Conservation (phyloP, 1,140 invertebrate genomes). For the Penaeus vannamei region DNA sequence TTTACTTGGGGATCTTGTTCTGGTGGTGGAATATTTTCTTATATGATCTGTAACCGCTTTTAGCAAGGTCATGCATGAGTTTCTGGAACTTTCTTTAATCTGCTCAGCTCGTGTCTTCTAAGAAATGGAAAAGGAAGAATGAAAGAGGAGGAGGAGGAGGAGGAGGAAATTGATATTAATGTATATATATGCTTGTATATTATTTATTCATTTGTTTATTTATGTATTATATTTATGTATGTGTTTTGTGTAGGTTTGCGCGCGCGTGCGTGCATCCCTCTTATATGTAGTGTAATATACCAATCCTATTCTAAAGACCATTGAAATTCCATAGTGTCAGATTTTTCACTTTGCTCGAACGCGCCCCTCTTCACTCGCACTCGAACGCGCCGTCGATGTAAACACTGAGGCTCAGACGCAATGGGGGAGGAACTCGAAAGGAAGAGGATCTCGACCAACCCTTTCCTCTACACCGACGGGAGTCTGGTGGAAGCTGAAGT, state of each 20-base stretch:
- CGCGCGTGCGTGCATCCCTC: neutral
- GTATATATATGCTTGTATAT: neutral
- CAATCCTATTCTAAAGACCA: neutral
- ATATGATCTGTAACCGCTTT: too few relatives aligned
- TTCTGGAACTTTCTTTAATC: too few relatives aligned
- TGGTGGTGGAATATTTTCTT: too few relatives aligned
- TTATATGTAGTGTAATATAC: too few relatives aligned
- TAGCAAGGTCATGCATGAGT: too few relatives aligned
- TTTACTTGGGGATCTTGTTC: too few relatives aligned
- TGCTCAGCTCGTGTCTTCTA: too few relatives aligned
- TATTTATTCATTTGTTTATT: neutral
- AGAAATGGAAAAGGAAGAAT: too few relatives aligned
- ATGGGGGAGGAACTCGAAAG: conserved; percentile 51
- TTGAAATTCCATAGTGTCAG: too few relatives aligned
- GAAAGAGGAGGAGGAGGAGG: too few relatives aligned
- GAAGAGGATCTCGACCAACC: conserved; percentile 54
- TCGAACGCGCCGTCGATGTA: neutral
- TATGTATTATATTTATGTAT: neutral
- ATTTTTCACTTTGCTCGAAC: neutral
- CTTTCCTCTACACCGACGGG: conserved; percentile 53
- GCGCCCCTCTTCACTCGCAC: neutral
- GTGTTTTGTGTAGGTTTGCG: neutral
- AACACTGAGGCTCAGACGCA: neutral
- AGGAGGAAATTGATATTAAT: too few relatives aligned
- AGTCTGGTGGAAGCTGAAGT: conserved; percentile 50